These are phyloP conservation scores for Xyrichtys novacula DNA, from an alignment of 2,797 vertebrate species.

Conservation along the genomic window DNA sequence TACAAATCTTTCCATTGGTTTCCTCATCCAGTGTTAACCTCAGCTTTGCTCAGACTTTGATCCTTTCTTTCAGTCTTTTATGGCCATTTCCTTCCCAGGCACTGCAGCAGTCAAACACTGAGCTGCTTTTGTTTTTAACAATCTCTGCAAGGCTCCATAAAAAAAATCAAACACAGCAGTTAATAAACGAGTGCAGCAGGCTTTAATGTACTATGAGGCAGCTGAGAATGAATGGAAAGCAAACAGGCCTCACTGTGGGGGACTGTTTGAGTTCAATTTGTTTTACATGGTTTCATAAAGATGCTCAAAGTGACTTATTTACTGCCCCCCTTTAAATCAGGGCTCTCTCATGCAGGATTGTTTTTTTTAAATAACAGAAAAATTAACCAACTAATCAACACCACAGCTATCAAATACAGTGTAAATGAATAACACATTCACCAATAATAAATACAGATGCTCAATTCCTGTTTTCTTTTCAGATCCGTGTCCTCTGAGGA, in stretches of 20 bases:
- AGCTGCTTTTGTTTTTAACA: slow-evolving; percentile 23
- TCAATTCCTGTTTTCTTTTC: slow-evolving; percentile 11
- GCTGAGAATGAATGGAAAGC: not conserved
- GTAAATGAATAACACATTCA: not conserved
- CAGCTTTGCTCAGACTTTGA: not conserved
- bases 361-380: slow-evolving; percentile 2
- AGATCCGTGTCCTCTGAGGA: slow-evolving; percentile 93
- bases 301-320: not conserved
- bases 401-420: not conserved
- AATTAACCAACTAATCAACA: not conserved
- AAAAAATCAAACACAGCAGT: slow-evolving; percentile 17
- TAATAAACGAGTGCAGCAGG: not conserved
- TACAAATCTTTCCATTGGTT: not conserved
- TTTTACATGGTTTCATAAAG: not conserved
- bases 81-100: not conserved
- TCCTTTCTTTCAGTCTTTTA: slow-evolving; percentile 1
- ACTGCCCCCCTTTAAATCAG: not conserved
- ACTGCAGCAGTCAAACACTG: slow-evolving; percentile 8
- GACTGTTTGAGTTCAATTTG: not conserved
- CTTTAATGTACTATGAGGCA: not conserved
- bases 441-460: not conserved
- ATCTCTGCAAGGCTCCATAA: slow-evolving; percentile 6
- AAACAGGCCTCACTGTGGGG: not conserved
- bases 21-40: not conserved
- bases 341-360: not conserved